These are phyloP conservation scores for Brachyptera putata DNA, from an alignment of 2,888 invertebrate species.

Conservation along the genomic window DNA sequence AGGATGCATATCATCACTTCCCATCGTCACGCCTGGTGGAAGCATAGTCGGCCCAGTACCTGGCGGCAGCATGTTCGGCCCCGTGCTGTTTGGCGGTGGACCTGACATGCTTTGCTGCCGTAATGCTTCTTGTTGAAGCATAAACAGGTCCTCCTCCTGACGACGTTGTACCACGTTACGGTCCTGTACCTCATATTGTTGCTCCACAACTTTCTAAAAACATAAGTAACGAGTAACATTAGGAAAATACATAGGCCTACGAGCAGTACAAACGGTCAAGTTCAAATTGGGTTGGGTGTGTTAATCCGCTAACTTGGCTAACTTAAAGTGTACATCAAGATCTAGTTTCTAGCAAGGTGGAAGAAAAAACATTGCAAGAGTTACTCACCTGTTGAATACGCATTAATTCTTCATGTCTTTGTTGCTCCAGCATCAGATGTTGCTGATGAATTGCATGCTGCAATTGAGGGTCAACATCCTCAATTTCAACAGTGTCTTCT, in stretches of 20 bases:
- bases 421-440: constrained; percentile 37
- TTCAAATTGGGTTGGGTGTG: too few species aligned
- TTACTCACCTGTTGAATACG: constrained; percentile 37
- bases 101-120: constrained; percentile 29
- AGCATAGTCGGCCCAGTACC: constrained; percentile 29
- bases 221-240: background rate
- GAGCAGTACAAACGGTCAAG: constrained; percentile 18
- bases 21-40: constrained; percentile 22
- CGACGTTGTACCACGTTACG: constrained; percentile 31
- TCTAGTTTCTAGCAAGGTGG: too few species aligned
- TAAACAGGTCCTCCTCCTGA: constrained; percentile 32
- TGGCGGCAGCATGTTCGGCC: constrained; percentile 30
- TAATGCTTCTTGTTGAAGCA: constrained; percentile 31
- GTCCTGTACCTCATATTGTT: constrained; percentile 31
- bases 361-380: too few species aligned
- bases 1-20: constrained; percentile 42
- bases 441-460: constrained; percentile 36
- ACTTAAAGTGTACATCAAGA: too few species aligned
- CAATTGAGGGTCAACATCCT: constrained; percentile 27
- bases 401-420: constrained; percentile 37
- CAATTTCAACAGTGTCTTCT: background rate
- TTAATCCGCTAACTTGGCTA: too few species aligned
- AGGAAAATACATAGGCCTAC: constrained; percentile 9
- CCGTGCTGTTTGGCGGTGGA: constrained; percentile 25
- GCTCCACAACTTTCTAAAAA: constrained; percentile 27